A percentile compares a stretch with the other conserved stretches of the same genome.
phyloP scores from a whole-genome alignment of 2,888 invertebrate species.

The Cetonia aurata region DNA sequence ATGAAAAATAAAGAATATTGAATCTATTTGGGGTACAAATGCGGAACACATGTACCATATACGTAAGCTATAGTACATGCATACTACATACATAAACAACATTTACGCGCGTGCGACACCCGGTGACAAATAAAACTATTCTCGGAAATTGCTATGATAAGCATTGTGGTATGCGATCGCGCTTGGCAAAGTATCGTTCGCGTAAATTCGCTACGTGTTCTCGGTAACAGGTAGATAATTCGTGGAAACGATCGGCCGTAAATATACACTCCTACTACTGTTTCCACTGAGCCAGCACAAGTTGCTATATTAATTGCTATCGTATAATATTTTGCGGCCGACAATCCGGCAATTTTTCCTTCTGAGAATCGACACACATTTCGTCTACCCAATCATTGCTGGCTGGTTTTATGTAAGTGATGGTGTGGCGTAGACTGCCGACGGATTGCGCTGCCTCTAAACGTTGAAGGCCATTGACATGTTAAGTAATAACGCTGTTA shows the following conservation, averaged over 20 bases:
- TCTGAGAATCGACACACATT: conserved; percentile 35
- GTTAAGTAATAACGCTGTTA: conserved; percentile 38
- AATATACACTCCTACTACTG: conserved; percentile 9
- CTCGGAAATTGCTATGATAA: conserved; percentile 33
- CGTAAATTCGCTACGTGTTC: conserved; percentile 25
- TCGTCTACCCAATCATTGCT: conserved; percentile 8
- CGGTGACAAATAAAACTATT: conserved; percentile 38
- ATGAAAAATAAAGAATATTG: conserved; percentile 32
- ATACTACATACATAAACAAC: neutral
- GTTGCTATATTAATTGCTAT: neutral
- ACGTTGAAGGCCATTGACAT: conserved; percentile 40
- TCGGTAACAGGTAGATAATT: conserved; percentile 35
- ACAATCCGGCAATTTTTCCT: conserved; percentile 17
- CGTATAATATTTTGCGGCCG: conserved; percentile 1
- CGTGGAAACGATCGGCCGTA: conserved; percentile 14
- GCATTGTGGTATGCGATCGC: conserved; percentile 19
- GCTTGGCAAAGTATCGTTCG: conserved; percentile 29
- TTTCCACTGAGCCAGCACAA: neutral
- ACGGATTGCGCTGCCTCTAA: conserved; percentile 8
- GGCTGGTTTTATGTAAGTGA: conserved; percentile 16
- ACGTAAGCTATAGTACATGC: conserved; percentile 5
- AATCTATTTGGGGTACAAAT: conserved; percentile 40
- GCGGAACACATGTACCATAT: conserved; percentile 37
- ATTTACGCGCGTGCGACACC: conserved; percentile 19
- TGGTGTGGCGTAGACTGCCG: neutral